phyloP scores from a whole-genome alignment of 2,888 invertebrate species.

The Colostygia pectinataria region DNA sequence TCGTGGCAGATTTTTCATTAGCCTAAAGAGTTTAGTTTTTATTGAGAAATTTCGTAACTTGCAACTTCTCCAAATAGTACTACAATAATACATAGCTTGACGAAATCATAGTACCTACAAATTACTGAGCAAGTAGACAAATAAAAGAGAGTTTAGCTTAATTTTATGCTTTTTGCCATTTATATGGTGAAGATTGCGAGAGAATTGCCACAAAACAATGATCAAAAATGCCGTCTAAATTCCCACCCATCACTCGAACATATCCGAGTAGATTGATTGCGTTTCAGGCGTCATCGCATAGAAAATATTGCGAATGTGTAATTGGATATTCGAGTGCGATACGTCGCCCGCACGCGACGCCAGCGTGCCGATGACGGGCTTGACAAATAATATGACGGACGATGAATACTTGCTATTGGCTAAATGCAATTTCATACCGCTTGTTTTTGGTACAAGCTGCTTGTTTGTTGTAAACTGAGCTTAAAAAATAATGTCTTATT shows the following conservation, averaged over 20 bases:
- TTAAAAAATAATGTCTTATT: no score
- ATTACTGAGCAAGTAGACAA: no score
- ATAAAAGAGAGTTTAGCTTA: no score
- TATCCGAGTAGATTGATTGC: slow-evolving; percentile 70
- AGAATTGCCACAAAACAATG: neutral
- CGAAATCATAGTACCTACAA: no score
- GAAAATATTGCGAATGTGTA: slow-evolving; percentile 80
- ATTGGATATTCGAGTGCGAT: slow-evolving; percentile 68
- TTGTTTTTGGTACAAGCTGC: slow-evolving; percentile 13
- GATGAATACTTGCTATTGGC: slow-evolving; percentile 59
- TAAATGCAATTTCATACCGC: slow-evolving; percentile 60
- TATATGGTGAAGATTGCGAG: no score
- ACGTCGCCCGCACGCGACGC: slow-evolving; percentile 67
- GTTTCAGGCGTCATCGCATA: slow-evolving; percentile 71
- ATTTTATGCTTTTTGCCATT: no score
- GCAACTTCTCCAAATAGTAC: no score
- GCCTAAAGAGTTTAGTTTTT: no score
- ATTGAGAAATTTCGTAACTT: no score
- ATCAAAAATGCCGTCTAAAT: slow-evolving; percentile 15
- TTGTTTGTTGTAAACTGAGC: neutral
- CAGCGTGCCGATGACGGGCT: slow-evolving; percentile 68
- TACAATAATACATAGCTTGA: no score
- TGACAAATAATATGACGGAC: slow-evolving; percentile 79
- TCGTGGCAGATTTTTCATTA: no score
- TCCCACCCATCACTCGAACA: slow-evolving; percentile 17